These are phyloP conservation scores for Tetraodon nigroviridis DNA, from an alignment of 2,113 vertebrate species.

Conservation along the genomic window DNA sequence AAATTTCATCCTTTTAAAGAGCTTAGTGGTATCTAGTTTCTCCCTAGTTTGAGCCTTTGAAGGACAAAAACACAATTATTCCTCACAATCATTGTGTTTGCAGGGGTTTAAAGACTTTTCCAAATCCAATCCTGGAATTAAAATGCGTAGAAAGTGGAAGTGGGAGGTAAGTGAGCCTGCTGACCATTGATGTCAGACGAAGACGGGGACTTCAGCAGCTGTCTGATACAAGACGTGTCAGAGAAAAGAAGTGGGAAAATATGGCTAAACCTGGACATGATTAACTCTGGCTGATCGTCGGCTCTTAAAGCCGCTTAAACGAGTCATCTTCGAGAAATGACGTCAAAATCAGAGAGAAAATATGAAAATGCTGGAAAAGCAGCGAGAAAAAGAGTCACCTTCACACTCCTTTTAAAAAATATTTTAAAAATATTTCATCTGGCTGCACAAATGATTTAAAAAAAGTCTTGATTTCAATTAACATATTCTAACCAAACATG, in stretches of 20 bases:
- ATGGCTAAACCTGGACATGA: background rate
- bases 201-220: background rate
- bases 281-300: background rate
- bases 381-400: too few relatives aligned
- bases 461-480: too few relatives aligned
- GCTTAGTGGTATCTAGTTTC: background rate
- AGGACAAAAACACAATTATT: slow-evolving; percentile 1
- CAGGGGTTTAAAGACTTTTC: background rate
- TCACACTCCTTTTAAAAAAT: too few relatives aligned
- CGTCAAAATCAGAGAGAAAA: background rate
- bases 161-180: slow-evolving; percentile 5
- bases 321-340: background rate
- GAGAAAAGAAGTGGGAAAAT: background rate
- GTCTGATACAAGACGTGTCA: background rate
- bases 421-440: too few relatives aligned
- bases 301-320: too few relatives aligned
- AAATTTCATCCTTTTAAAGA: background rate
- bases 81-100: slow-evolving; percentile 8
- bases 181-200: background rate
- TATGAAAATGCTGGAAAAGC: background rate
- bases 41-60: too few relatives aligned
- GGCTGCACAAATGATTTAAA: too few relatives aligned
- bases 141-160: background rate
- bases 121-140: background rate
- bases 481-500: too few relatives aligned